Base-by-base conservation (phyloP, 2,888 invertebrate genomes). In the Amaurobius ferox region DNA sequence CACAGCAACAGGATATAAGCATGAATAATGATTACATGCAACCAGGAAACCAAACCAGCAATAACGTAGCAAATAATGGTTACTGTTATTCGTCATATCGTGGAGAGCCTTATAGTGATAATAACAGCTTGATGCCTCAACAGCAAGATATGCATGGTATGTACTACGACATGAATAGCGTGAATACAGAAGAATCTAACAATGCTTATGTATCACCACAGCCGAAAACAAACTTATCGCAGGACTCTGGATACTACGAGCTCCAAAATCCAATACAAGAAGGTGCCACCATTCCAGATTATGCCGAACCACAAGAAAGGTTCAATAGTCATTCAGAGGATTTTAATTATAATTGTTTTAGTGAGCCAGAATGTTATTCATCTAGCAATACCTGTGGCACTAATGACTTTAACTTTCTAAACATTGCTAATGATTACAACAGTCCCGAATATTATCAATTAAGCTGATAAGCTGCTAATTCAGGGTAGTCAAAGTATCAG, bases 341-440 rank as follows among this genome's bases (percentile, higher is more conserved):
- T 29, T 68, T 88, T 35, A 78, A 83, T 28, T 81, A 71, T n/a
- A 83, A 64, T 13, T 88, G 78, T 35, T 79, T 76, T 32, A 79
- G 55, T 39, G 73, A 76, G 40, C 64, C 79, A 28, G 81, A 79
- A 23, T 79, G 86, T 74, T 87, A 76, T 73, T 71, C 83, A 32
- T 40, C 79, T 19, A 80, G 62, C 32, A 62, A 68, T 19, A 72
- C 79, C 0, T 80, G 83, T 77, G 62, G 79, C 35, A 80, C 80
- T 28, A 89, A 97, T 35, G 97, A 97, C 92, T 97, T 97, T 92
- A 97, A 97, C 92, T 97, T 97, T 91, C 93, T 97, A 88, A 96
- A 96, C 92, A 97, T 97, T 90, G 96, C 97, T 88, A 97, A 96
- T 91, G 97, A 97, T 91, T 97, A 97, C 91, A 70, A 81, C 28